Conservation (phyloP, 2,113 vertebrate species). For the Lamprologus lemairii region DNA sequence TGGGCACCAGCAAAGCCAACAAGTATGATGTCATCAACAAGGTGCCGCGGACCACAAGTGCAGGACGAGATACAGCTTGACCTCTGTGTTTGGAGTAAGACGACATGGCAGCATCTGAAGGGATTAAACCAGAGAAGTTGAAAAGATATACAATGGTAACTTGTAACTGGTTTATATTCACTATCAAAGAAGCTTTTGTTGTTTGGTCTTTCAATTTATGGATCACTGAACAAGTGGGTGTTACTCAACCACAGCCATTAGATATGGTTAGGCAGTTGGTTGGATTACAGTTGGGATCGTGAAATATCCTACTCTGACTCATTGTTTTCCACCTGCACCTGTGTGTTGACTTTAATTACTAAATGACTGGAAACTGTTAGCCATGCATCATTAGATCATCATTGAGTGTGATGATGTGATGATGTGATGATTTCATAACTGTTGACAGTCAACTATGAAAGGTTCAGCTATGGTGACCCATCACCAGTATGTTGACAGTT, state of each 20-base stretch:
- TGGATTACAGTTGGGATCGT: fast-evolving
- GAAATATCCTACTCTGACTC: neutral
- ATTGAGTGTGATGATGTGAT: neutral
- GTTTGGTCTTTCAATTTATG: neutral
- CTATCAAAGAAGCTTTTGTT: neutral
- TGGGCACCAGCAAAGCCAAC: conserved; percentile 69
- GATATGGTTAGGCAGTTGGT: neutral
- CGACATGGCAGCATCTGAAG: neutral
- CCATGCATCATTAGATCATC: neutral
- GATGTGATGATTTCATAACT: neutral
- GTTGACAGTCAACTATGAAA: neutral
- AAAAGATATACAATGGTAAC: neutral
- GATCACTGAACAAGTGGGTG: neutral
- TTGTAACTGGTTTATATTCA: neutral
- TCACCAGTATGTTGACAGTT: neutral
- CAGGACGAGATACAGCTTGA: conserved; percentile 6
- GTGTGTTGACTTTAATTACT: neutral
- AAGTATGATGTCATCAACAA: conserved; percentile 72
- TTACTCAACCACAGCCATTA: neutral
- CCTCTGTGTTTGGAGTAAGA: neutral
- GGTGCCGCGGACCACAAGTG: conserved; percentile 59
- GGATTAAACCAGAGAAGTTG: neutral
- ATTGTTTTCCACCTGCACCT: neutral
- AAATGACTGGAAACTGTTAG: neutral
- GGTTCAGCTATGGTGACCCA: neutral